Evolutionary conservation across 1,140 invertebrate species (phyloP).

Genomic region (Bombyx mandarina): DNA sequence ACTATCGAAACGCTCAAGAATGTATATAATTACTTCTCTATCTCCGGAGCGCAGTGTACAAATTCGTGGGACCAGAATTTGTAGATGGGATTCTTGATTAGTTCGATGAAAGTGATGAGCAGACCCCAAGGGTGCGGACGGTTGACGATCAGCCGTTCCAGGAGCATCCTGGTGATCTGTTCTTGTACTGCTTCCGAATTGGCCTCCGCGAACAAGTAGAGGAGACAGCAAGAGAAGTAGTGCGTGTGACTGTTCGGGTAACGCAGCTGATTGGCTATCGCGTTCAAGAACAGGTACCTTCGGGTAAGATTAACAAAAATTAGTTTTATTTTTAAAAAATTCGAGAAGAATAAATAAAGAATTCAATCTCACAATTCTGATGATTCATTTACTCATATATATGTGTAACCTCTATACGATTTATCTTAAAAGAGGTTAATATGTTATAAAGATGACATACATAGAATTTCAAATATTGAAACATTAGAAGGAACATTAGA

Average conservation of each 20-base stretch:
- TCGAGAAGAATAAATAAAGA: not conserved
- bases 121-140: constrained; percentile 99
- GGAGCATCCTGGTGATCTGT: constrained; percentile 91
- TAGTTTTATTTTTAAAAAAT: not conserved
- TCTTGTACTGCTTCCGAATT: constrained; percentile 97
- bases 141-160: constrained; percentile 98
- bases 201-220: constrained; percentile 98
- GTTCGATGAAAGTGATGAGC: constrained; percentile 98
- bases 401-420: not conserved
- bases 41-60: constrained; percentile 98
- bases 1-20: too few species aligned
- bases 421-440: too few species aligned
- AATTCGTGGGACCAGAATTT: constrained; percentile 99
- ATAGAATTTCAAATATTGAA: too few species aligned
- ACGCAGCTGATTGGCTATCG: constrained; percentile 97
- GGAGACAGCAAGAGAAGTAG: constrained; percentile 97
- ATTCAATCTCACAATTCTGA: not conserved
- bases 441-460: too few species aligned
- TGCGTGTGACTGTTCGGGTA: constrained; percentile 99
- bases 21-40: constrained; percentile 85
- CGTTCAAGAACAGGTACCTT: constrained; percentile 95
- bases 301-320: not conserved
- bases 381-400: not conserved
- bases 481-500: too few species aligned
- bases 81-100: constrained; percentile 99